Evolutionary conservation across 2,888 invertebrate species (phyloP).

Genomic region (Drosophila paranaensis): DNA sequence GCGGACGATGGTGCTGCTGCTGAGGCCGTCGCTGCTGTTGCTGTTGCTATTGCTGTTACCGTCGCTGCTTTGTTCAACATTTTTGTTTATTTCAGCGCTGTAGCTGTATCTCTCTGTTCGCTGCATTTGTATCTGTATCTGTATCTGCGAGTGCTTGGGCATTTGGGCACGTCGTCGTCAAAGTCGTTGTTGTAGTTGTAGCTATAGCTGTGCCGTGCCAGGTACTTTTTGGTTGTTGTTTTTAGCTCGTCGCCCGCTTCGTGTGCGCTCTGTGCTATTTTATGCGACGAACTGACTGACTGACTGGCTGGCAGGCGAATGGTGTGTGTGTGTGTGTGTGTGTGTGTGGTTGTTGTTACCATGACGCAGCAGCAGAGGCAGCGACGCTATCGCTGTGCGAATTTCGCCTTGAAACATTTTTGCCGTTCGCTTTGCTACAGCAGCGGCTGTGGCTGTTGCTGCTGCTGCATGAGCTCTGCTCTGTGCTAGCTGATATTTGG

Average conservation of each 20-base stretch:
- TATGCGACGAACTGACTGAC: constrained; percentile 69
- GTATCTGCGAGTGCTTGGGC: constrained; percentile 60
- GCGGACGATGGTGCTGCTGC: constrained; percentile 50
- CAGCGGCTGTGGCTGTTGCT: constrained; percentile 2
- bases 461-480: constrained; percentile 35
- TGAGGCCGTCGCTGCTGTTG: constrained; percentile 37
- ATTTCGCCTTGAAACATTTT: constrained; percentile 84
- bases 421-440: constrained; percentile 59
- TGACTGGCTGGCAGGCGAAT: constrained; percentile 50
- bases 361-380: constrained; percentile 52
- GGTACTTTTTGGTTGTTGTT: constrained; percentile 76
- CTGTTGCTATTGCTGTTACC: constrained; percentile 32
- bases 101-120: constrained; percentile 52
- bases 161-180: constrained; percentile 64
- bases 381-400: constrained; percentile 56
- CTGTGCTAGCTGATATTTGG: constrained; percentile 34
- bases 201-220: constrained; percentile 67
- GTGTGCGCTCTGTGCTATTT: constrained; percentile 78
- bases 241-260: constrained; percentile 67
- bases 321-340: constrained; percentile 20
- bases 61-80: constrained; percentile 74
- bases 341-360: constrained; percentile 49
- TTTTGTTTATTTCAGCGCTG: constrained; percentile 78
- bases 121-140: constrained; percentile 51
- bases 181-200: constrained; percentile 33